Conservation (phyloP, 2,113 vertebrate genomes). For the Cebus imitator region DNA sequence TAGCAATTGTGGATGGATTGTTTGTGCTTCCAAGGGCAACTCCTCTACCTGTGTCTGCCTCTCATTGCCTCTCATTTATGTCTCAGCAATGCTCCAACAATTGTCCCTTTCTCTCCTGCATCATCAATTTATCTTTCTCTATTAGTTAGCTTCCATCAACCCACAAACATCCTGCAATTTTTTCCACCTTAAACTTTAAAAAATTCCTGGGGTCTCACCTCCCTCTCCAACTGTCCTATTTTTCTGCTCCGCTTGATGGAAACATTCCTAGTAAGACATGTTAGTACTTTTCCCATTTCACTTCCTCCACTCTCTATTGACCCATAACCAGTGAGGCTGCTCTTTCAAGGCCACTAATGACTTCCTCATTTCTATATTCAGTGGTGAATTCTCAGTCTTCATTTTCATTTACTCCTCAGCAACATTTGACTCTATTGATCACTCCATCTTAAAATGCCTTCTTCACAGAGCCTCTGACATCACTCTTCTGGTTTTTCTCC, state of each 20-base stretch:
- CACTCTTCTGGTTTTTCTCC: neutral
- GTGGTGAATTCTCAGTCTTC: neutral
- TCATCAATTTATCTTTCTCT: neutral
- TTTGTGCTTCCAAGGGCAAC: neutral
- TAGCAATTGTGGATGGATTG: neutral
- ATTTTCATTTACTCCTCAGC: neutral
- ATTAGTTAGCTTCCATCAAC: neutral
- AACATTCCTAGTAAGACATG: neutral
- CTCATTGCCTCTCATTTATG: neutral
- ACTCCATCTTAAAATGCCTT: neutral
- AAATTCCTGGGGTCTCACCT: neutral
- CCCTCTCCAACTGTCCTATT: neutral
- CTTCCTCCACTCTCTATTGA: neutral
- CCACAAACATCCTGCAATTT: neutral
- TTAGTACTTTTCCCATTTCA: neutral
- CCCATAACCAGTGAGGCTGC: neutral
- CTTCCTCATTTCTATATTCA: neutral
- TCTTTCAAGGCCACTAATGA: neutral
- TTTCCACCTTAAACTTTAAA: neutral
- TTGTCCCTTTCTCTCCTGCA: neutral
- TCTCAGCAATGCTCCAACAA: neutral
- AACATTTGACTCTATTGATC: neutral
- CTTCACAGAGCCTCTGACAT: neutral
- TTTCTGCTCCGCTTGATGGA: neutral
- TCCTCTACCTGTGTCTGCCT: neutral